These are phyloP conservation scores for Apis cerana DNA, from an alignment of 1,140 invertebrate species.

Conservation along the genomic window DNA sequence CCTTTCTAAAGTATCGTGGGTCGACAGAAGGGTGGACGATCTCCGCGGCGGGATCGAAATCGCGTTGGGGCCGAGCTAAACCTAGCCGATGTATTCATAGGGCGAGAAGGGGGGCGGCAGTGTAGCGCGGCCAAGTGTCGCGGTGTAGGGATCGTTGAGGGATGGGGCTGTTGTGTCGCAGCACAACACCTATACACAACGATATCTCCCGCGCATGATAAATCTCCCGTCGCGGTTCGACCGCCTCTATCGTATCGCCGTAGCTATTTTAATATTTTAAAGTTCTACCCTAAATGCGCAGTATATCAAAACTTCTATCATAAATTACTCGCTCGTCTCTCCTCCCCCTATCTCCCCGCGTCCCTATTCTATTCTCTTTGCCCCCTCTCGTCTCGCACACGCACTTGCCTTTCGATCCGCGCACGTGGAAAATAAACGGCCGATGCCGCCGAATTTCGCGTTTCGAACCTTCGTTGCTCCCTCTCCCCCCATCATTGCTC, in stretches of 20 bases:
- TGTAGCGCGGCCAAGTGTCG: slow-evolving; percentile 24
- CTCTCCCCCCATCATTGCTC: not conserved
- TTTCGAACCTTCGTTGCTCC: not conserved
- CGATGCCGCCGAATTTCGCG: slow-evolving; percentile 6
- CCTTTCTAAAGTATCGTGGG: slow-evolving; percentile 2
- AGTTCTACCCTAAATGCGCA: slow-evolving; percentile 71
- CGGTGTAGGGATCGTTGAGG: not conserved
- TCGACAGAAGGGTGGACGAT: not conserved
- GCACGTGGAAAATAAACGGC: slow-evolving; percentile 49
- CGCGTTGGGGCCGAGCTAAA: slow-evolving; percentile 51
- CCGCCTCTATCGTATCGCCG: slow-evolving; percentile 67
- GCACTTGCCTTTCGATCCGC: slow-evolving; percentile 54
- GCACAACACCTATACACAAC: slow-evolving; percentile 37
- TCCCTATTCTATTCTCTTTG: not conserved
- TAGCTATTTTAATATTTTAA: slow-evolving; percentile 75
- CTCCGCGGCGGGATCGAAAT: slow-evolving; percentile 39
- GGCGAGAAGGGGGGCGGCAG: slow-evolving; percentile 8
- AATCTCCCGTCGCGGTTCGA: slow-evolving; percentile 71
- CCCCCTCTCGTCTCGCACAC: slow-evolving; percentile 3
- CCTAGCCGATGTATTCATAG: slow-evolving; percentile 66
- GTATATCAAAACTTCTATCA: slow-evolving; percentile 70
- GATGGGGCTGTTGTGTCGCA: slow-evolving; percentile 47
- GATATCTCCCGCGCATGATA: slow-evolving; percentile 67
- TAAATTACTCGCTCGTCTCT: slow-evolving; percentile 65
- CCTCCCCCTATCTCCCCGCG: not conserved